A percentile compares a stretch with the other conserved stretches of the same genome.
Conservation (phyloP, 2,797 vertebrate genomes). For the Tragopan temminckii region DNA sequence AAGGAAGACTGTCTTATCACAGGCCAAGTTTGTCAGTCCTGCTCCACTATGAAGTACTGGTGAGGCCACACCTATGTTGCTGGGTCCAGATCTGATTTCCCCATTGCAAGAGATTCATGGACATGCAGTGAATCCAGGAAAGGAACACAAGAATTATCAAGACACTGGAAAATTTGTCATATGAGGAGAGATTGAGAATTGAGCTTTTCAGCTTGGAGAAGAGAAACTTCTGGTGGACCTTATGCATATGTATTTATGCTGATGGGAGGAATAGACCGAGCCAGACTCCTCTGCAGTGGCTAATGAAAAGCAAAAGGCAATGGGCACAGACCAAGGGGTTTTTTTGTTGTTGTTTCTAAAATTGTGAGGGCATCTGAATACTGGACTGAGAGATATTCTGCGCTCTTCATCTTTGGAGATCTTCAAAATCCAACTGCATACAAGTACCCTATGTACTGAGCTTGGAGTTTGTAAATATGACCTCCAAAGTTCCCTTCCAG, state of each 20-base stretch:
- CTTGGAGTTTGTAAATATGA: accelerated
- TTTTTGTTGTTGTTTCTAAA: neutral
- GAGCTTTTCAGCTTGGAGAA: neutral
- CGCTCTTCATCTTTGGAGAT: neutral
- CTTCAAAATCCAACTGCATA: neutral
- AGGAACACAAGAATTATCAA: neutral
- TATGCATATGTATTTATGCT: neutral
- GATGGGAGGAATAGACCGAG: neutral
- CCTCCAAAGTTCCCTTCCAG: neutral
- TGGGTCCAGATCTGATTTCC: neutral
- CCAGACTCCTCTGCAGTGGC: neutral
- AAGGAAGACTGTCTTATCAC: neutral
- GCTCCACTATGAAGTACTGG: neutral
- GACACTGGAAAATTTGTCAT: neutral
- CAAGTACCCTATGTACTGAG: neutral
- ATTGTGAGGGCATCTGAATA: neutral
- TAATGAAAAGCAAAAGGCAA: neutral
- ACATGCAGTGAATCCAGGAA: neutral
- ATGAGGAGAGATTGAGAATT: neutral
- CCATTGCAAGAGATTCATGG: neutral
- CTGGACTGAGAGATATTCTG: neutral
- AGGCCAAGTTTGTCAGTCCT: neutral
- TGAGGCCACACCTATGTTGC: neutral
- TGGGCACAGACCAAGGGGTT: neutral
- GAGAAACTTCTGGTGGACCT: neutral